These are phyloP conservation scores for Protomyctophum bolini DNA, from an alignment of 2,113 vertebrate species.

Conservation along the genomic window DNA sequence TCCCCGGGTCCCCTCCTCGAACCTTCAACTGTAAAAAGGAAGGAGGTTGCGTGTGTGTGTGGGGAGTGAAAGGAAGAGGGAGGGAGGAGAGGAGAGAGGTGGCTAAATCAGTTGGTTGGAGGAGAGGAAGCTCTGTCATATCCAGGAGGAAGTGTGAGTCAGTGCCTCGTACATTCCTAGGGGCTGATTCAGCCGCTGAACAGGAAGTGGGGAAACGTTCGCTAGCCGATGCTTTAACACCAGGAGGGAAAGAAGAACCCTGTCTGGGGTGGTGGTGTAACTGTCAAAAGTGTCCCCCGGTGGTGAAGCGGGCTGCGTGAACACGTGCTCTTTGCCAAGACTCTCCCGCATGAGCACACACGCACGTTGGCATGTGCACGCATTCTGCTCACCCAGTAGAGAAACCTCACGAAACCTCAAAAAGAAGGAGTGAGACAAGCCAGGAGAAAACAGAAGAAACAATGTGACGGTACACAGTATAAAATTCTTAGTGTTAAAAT, in stretches of 20 bases:
- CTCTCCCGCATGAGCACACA: neutral
- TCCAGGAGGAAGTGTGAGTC: slow-evolving; percentile 86
- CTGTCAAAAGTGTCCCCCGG: slow-evolving; percentile 43
- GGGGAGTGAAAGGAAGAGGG: slow-evolving; percentile 53
- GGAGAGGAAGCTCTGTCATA: slow-evolving; percentile 79
- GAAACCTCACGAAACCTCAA: slow-evolving; percentile 6
- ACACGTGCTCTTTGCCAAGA: no score
- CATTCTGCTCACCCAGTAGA: slow-evolving; percentile 6
- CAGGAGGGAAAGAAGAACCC: slow-evolving; percentile 52
- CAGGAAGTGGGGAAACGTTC: slow-evolving; percentile 75
- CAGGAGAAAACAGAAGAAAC: neutral
- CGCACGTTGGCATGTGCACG: neutral
- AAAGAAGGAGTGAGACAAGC: neutral
- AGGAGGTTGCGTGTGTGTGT: slow-evolving; percentile 50
- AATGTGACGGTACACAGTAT: slow-evolving; percentile 8
- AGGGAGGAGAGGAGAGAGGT: slow-evolving; percentile 40
- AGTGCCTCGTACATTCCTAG: slow-evolving; percentile 76
- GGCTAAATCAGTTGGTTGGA: slow-evolving; percentile 61
- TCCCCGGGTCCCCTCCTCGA: slow-evolving; percentile 52
- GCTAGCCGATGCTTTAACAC: slow-evolving; percentile 64
- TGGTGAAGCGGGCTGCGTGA: no score
- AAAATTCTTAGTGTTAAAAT: neutral
- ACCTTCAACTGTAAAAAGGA: slow-evolving; percentile 51
- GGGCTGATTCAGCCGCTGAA: slow-evolving; percentile 77
- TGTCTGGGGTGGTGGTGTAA: slow-evolving; percentile 41